These are phyloP conservation scores for Petaurus breviceps DNA, from an alignment of 2,113 vertebrate genomes.

Conservation along the genomic window DNA sequence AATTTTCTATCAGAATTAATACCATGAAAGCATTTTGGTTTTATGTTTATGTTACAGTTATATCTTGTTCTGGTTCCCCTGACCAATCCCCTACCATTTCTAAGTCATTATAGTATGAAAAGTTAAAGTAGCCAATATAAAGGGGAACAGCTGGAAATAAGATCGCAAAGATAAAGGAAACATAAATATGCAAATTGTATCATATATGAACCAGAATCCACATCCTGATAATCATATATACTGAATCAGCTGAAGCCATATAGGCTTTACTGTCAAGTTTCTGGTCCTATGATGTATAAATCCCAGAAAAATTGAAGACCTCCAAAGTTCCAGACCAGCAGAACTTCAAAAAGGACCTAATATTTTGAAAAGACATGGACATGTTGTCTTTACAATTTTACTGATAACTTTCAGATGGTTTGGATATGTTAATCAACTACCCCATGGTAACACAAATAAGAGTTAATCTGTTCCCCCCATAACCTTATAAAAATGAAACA, in stretches of 20 bases:
- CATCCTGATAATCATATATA: neutral
- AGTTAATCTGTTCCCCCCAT: too few species aligned
- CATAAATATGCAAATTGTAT: neutral
- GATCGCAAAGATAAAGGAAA: neutral
- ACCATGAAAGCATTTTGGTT: neutral
- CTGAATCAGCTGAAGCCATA: neutral
- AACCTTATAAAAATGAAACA: neutral
- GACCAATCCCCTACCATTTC: neutral
- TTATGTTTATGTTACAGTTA: neutral
- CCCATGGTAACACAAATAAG: neutral
- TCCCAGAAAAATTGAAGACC: neutral
- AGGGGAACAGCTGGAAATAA: neutral
- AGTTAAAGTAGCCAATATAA: neutral
- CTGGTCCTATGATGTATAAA: too few species aligned
- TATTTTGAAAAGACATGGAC: neutral
- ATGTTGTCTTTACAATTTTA: neutral
- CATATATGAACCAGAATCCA: neutral
- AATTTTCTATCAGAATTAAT: conserved; percentile 4
- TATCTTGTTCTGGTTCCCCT: neutral
- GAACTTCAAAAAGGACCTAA: neutral
- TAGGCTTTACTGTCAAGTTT: neutral
- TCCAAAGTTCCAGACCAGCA: neutral
- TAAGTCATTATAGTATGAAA: neutral
- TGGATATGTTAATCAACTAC: neutral
- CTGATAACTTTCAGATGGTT: neutral